These are phyloP conservation scores for Myotis daubentonii DNA, from an alignment of 2,797 vertebrate genomes.

Conservation along the genomic window DNA sequence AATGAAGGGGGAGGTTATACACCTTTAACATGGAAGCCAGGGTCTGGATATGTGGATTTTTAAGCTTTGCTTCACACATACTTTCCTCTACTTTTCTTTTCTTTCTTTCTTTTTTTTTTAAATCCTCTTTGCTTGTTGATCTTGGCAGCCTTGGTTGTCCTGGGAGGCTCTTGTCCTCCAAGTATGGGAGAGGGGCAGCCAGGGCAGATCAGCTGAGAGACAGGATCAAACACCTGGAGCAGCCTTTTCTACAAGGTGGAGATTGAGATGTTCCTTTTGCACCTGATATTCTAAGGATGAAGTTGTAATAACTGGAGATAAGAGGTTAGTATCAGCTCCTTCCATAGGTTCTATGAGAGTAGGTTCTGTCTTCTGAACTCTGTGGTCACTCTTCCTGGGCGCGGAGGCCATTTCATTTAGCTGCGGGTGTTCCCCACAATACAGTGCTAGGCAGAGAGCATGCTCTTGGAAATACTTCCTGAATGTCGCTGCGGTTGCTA, in stretches of 20 bases:
- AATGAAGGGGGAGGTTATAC: conserved; percentile 68
- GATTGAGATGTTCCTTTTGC: neutral
- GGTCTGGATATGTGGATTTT: conserved; percentile 21
- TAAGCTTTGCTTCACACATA: conserved; percentile 49
- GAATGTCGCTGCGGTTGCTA: too few relatives aligned
- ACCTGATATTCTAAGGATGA: neutral
- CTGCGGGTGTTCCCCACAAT: neutral
- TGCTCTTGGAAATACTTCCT: neutral
- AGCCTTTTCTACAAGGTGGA: neutral
- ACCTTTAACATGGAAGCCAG: conserved; percentile 64
- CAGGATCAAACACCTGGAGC: neutral
- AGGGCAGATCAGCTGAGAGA: neutral
- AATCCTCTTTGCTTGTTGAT: neutral
- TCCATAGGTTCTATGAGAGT: neutral
- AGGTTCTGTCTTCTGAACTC: neutral
- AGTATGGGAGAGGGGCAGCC: neutral
- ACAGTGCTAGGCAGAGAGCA: neutral
- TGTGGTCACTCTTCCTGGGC: neutral
- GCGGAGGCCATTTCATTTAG: neutral
- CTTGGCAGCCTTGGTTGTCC: neutral
- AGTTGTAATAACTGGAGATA: neutral
- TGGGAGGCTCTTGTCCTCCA: neutral
- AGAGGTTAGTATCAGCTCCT: neutral
- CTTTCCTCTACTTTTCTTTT: neutral
- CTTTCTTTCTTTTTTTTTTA: neutral